Percentiles rank a stretch among this genome's conserved stretches.
These are phyloP conservation scores for Agraylea sexmaculata DNA, from an alignment of 1,140 invertebrate species.

Conservation along the genomic window DNA sequence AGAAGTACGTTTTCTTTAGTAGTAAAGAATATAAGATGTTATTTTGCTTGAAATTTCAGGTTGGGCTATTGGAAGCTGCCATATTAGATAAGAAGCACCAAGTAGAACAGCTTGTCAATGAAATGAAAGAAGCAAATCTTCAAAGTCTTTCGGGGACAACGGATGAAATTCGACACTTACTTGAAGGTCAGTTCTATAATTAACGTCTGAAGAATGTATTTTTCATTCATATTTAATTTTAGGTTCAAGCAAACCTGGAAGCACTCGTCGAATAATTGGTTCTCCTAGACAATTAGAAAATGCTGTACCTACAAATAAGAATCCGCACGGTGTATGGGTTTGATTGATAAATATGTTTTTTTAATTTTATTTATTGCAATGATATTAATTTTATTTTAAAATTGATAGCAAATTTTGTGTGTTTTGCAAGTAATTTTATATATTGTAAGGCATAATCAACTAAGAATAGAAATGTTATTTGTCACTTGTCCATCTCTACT, in stretches of 20 bases:
- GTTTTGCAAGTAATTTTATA: no score
- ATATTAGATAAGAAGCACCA: conserved; percentile 78
- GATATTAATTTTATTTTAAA: neutral
- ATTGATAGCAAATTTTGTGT: neutral
- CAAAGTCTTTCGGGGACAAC: conserved; percentile 75
- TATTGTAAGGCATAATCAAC: no score
- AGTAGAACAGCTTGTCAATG: conserved; percentile 70
- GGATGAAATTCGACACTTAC: conserved; percentile 66
- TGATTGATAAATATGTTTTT: conserved; percentile 35
- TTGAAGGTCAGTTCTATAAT: no score
- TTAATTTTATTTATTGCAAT: neutral
- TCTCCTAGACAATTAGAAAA: conserved; percentile 84
- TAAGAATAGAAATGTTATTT: no score
- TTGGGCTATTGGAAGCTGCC: conserved; percentile 59
- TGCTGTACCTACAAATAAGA: conserved; percentile 86
- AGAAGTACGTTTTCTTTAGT: conserved; percentile 42
- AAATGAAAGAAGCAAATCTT: conserved; percentile 87
- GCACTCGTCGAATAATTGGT: conserved; percentile 78
- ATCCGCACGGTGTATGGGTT: conserved; percentile 93
- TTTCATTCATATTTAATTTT: conserved; percentile 20
- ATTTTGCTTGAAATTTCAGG: conserved; percentile 31
- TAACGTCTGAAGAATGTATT: no score
- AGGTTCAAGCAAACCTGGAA: conserved; percentile 74
- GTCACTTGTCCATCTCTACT: no score
- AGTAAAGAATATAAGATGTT: conserved; percentile 5